Conservation (phyloP, 1,140 invertebrate species). For the Drosophila eugracilis region DNA sequence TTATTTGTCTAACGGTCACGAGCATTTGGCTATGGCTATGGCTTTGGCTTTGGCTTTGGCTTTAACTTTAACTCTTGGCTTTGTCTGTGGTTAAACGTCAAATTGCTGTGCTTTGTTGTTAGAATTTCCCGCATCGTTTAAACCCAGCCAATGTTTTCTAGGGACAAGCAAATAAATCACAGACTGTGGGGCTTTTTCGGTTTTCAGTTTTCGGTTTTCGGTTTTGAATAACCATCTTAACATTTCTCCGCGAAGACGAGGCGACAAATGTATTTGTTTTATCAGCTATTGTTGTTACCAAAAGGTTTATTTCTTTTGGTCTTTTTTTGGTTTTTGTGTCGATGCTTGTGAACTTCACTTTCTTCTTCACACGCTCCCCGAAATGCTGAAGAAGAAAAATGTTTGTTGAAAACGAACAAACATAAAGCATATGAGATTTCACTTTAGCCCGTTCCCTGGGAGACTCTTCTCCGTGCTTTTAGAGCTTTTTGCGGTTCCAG, state of each 20-base stretch:
- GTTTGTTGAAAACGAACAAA: constrained; percentile 70
- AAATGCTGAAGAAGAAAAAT: constrained; percentile 66
- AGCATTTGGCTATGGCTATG: constrained; percentile 66
- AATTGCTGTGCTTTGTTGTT: constrained; percentile 58
- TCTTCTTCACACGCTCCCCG: constrained; percentile 57
- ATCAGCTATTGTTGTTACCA: constrained; percentile 77
- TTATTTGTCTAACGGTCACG: constrained; percentile 82
- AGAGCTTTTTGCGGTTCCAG: constrained; percentile 70
- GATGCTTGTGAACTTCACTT: constrained; percentile 75
- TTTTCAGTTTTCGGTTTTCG: constrained; percentile 42
- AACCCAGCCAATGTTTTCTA: constrained; percentile 74
- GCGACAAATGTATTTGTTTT: constrained; percentile 82
- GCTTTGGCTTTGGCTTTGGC: constrained; percentile 28
- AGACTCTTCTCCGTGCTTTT: constrained; percentile 54
- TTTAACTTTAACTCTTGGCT: constrained; percentile 14
- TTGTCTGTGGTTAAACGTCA: constrained; percentile 60
- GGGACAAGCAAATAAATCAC: constrained; percentile 80
- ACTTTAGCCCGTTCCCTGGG: constrained; percentile 51
- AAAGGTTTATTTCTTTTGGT: constrained; percentile 58
- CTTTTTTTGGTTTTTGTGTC: constrained; percentile 25
- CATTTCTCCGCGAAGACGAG: constrained; percentile 63
- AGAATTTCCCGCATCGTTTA: constrained; percentile 82
- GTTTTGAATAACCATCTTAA: constrained; percentile 77
- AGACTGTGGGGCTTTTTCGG: too few relatives aligned
- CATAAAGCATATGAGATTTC: constrained; percentile 61